phyloP scores from a whole-genome alignment of 2,113 vertebrate species.

The Cheirogaleus medius region DNA sequence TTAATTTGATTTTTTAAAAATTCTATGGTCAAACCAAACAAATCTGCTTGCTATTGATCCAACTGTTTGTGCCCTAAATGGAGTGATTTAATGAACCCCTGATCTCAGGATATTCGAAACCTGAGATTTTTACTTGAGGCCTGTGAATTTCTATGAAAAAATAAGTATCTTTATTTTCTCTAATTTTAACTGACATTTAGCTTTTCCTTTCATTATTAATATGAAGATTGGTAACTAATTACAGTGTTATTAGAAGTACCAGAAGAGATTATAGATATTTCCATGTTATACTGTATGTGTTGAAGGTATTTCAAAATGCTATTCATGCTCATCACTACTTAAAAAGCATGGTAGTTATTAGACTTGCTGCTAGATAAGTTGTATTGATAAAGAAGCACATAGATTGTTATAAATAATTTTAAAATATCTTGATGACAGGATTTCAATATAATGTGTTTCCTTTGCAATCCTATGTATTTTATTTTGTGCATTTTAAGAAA shows the following conservation, averaged over 20 bases:
- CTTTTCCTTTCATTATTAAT: not conserved
- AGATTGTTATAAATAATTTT: not conserved
- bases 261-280: not conserved
- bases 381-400: not conserved
- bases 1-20: not conserved
- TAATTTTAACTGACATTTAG: constrained; percentile 1
- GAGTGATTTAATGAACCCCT: not conserved
- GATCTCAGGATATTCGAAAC: not conserved
- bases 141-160: constrained; percentile 1
- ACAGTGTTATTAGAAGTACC: not conserved
- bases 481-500: not conserved
- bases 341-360: not conserved
- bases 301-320: not conserved
- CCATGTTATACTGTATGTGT: not conserved
- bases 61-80: not conserved
- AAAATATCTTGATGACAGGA: not conserved
- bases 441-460: not conserved
- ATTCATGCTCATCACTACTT: not conserved
- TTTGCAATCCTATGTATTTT: not conserved
- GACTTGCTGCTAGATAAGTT: not conserved
- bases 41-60: not conserved
- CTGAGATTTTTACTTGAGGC: not conserved
- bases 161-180: not conserved
- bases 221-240: not conserved
- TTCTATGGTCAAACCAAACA: not conserved